Base-by-base conservation (phyloP, 2,888 invertebrate species). In the Eremobia ochroleuca region DNA sequence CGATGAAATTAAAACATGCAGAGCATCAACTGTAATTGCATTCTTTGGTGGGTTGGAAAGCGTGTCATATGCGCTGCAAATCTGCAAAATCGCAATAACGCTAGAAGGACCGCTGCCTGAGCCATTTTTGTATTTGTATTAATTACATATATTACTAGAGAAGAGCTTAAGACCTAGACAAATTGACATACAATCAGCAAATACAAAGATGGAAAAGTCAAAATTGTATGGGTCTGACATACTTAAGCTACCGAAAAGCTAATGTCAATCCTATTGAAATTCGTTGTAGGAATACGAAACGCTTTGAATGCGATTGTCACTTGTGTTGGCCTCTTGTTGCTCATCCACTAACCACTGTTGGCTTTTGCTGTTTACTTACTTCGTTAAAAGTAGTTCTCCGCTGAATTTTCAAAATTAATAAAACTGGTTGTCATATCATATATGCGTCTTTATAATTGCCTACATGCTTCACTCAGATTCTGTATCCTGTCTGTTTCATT, bases 1-100 rank as follows among this genome's bases (percentile, higher is more conserved):
- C 31, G 86, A 21, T 77, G 64, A 46, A 73, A 78, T 86, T 82
- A 82, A 73, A 73, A 73, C 40, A 64, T 73, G 43, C n/a, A 67
- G 59, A n/a, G 9, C 28, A 70, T 59, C 61, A 62, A 21, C 25
- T 61, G 49, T 71, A 4, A 69, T 72, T 18, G 28, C 34, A 61
- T 79, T 73, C 66, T 49, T 69, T 28, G 18, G 31, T 25, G 25
- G 43, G 25, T 6, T 46, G 15, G 2, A 52, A n/a, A 28, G 21
- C 15, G 3, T 55, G 31, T 1, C 25, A 5, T 34, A 37, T 52
- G 11, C 4, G 9, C 3, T 40, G n/a, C 0, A 67, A 68, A 68
- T 64, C 5, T 37, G 34, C 3, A 21, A 59, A 37, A 49, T 31
- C 21, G 25, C 31, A 31, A 15, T 52, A 1, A 43, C 0, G n/a